Evolutionary conservation across 2,113 vertebrate species (phyloP), one percentile per base, ranked within the genome.

Genomic region (Lonchura striata): DNA sequence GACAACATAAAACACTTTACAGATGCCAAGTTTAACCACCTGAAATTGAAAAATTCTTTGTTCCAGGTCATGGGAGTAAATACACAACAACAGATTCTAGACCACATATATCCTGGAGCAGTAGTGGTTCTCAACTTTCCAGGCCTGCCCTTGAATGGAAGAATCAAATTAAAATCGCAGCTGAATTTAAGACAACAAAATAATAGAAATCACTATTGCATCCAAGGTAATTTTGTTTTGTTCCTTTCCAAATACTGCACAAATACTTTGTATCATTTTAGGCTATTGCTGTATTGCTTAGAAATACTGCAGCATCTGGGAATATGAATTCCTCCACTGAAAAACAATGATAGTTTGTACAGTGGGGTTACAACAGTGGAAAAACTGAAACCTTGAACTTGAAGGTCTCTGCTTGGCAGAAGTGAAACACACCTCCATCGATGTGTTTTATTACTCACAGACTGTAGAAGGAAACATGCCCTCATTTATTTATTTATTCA

Each of bases 51-150:
- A 69, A 74, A 74, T 66, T 87, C 68, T 96, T 78, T 10, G 15
- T 96, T 96, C 15, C 81, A 97, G 88, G 39, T 83, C 78, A 50
- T 7, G 7, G 70, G 56, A 96, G 81, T 86, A 93, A 90, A 80
- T 61, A 74, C 10, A 96, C 39, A 8, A 2, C 84, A 93, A 88
- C 11, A 49, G 47, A 96, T 68, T 79, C 91, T 20, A 28, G 69
- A 71, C 57, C 72, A 77, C 22, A 35, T 22, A 81, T 59, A 65
- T 78, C 13, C 57, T 89, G 60, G 87, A 96, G n/a, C 41, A 92
- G n/a, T 41, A 71, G 8, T 84, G 31, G 41, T 70, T 56, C 64
- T 56, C 53, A 92, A 14, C 12, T 35, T 83, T 63, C 50, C 54
- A 95, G 52, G 46, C 24, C 70, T 86, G 54, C 30, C 66, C 39